Conservation (phyloP, 2,113 vertebrate species). For the Menura novaehollandiae region DNA sequence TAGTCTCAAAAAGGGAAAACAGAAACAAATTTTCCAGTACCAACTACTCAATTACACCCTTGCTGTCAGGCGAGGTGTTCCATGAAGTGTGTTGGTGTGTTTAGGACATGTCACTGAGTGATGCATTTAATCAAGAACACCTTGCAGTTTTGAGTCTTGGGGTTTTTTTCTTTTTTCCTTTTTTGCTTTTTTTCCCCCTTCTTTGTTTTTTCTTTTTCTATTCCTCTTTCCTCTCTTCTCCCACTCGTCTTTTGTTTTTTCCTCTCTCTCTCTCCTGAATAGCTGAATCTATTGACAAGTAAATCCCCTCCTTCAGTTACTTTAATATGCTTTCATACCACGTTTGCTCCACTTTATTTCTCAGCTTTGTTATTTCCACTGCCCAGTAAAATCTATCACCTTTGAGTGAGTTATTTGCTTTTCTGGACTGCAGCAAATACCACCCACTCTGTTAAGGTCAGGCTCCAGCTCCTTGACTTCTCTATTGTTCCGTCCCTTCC, state of each 20-base stretch:
- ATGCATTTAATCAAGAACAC: slow-evolving; percentile 67
- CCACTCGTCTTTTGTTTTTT: background rate
- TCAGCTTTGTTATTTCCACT: slow-evolving; percentile 68
- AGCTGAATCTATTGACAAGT: slow-evolving; percentile 33
- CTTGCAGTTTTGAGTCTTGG: background rate
- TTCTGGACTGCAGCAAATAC: slow-evolving; percentile 53
- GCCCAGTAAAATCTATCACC: slow-evolving; percentile 63
- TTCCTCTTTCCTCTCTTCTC: background rate
- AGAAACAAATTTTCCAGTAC: slow-evolving; percentile 13
- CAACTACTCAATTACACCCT: background rate
- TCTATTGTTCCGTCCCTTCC: slow-evolving; percentile 69
- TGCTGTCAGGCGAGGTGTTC: background rate
- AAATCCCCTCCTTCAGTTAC: slow-evolving; percentile 37
- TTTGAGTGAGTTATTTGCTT: slow-evolving; percentile 71
- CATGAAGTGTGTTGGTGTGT: background rate
- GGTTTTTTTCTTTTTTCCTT: accelerated
- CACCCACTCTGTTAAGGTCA: slow-evolving; percentile 72
- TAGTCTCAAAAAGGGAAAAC: background rate
- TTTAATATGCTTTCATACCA: slow-evolving; percentile 46
- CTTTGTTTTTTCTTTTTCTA: background rate
- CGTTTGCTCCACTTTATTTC: slow-evolving; percentile 49
- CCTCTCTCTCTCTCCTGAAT: background rate
- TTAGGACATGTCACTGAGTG: slow-evolving; percentile 4
- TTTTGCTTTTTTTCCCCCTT: accelerated
- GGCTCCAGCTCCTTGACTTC: slow-evolving; percentile 55